A percentile compares a stretch with the other conserved stretches of the same genome.
Evolutionary conservation across 2,797 vertebrate genomes (phyloP).

Genomic region (Karalla daura): DNA sequence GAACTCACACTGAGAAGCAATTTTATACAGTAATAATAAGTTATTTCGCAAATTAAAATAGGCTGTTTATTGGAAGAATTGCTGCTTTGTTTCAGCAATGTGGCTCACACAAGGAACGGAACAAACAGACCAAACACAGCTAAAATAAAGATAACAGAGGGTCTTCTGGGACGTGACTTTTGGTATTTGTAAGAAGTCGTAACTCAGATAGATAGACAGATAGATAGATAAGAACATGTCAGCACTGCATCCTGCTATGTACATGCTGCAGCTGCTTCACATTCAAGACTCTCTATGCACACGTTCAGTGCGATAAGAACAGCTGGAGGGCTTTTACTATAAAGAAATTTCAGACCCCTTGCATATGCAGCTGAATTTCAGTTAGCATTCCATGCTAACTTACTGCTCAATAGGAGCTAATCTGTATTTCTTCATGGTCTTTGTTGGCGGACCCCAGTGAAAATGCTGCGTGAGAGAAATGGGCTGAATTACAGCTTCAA

Average conservation of each 20-base stretch:
- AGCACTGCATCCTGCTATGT: not conserved
- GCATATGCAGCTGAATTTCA: slow-evolving; percentile 4
- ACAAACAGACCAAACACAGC: not conserved
- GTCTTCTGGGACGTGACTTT: too few relatives aligned
- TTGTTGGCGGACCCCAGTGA: not conserved
- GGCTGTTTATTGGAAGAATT: not conserved
- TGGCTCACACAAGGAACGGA: not conserved
- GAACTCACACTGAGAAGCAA: slow-evolving; percentile 2
- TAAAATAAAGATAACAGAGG: too few relatives aligned
- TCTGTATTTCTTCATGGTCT: slow-evolving; percentile 12
- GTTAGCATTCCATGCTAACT: not conserved
- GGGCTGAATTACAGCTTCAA: slow-evolving; percentile 4
- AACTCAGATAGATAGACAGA: too few relatives aligned
- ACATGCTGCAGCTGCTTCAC: not conserved
- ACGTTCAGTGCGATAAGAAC: slow-evolving; percentile 7
- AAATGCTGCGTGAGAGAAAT: slow-evolving; percentile 5
- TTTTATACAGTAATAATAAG: slow-evolving; percentile 1
- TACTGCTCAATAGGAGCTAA: slow-evolving; percentile 13
- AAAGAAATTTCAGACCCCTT: not conserved
- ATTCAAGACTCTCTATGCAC: not conserved
- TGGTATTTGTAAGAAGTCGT: too few relatives aligned
- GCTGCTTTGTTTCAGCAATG: not conserved
- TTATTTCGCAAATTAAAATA: not conserved
- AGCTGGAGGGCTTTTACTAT: slow-evolving; percentile 2
- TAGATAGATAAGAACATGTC: too few relatives aligned